Evolutionary conservation across 1,140 invertebrate genomes (phyloP).

Genomic region (Arctopsyche grandis): DNA sequence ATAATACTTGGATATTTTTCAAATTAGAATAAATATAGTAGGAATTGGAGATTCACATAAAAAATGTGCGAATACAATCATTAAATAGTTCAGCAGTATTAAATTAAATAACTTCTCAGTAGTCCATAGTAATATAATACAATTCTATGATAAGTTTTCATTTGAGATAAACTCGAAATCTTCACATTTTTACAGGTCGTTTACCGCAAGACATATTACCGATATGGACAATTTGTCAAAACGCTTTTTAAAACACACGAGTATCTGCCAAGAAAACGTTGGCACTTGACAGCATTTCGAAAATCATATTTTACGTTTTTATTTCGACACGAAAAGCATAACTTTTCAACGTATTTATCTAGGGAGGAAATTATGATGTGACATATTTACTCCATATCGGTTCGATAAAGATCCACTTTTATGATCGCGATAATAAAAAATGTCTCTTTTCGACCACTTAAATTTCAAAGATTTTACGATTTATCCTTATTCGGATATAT

Average conservation of each 20-base stretch:
- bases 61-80: too few species aligned
- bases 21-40: too few species aligned
- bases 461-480: conserved; percentile 2
- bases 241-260: background rate
- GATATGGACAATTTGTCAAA: background rate
- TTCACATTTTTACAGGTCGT: background rate
- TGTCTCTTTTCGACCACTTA: background rate
- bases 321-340: background rate
- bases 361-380: background rate
- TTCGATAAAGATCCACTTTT: too few species aligned
- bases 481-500: background rate
- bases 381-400: background rate
- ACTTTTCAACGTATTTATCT: background rate
- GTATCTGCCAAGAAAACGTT: background rate
- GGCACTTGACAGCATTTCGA: background rate
- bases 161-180: background rate
- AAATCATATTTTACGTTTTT: background rate
- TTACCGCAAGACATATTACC: background rate
- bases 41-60: too few species aligned
- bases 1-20: too few species aligned
- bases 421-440: background rate
- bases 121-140: too few species aligned
- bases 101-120: too few species aligned
- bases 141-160: too few species aligned
- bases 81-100: too few species aligned